Conservation (phyloP, 1,140 invertebrate genomes). For the Himalopsyche phryganea region DNA sequence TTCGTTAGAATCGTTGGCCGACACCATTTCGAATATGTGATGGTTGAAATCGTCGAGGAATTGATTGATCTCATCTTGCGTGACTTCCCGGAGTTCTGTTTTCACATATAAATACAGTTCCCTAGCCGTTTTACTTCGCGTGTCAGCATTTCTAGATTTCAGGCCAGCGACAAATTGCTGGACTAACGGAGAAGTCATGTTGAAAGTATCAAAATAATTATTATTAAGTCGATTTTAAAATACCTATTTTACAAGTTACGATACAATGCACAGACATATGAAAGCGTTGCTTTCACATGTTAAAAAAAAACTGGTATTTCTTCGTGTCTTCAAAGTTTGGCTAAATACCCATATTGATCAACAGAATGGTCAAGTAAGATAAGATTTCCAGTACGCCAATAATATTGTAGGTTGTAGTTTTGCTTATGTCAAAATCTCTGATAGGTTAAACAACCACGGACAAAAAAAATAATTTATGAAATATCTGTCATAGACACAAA, state of each 20-base stretch:
- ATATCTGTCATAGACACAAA: too few species aligned
- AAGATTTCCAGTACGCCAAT: too few species aligned
- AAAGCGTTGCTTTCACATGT: too few species aligned
- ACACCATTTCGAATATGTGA: constrained; percentile 95
- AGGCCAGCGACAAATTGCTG: constrained; percentile 80
- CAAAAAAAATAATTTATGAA: too few species aligned
- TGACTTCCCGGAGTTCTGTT: constrained; percentile 86
- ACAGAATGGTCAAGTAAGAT: too few species aligned
- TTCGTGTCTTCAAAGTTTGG: too few species aligned
- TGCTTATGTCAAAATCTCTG: too few species aligned
- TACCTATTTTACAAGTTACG: not conserved
- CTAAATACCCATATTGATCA: too few species aligned
- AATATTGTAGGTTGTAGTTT: too few species aligned
- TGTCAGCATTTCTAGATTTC: constrained; percentile 84
- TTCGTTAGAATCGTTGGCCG: constrained; percentile 86
- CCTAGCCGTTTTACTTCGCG: constrained; percentile 76
- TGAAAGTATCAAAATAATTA: not conserved
- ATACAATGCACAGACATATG: not conserved
- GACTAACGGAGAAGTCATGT: constrained; percentile 62
- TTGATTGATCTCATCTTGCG: constrained; percentile 82
- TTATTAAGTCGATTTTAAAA: too few species aligned
- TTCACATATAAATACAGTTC: constrained; percentile 89
- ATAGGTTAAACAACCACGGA: too few species aligned
- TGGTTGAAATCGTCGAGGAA: constrained; percentile 96
- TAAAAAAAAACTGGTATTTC: too few species aligned